These are phyloP conservation scores for Mycteria americana DNA, from an alignment of 2,797 vertebrate species.

Conservation along the genomic window DNA sequence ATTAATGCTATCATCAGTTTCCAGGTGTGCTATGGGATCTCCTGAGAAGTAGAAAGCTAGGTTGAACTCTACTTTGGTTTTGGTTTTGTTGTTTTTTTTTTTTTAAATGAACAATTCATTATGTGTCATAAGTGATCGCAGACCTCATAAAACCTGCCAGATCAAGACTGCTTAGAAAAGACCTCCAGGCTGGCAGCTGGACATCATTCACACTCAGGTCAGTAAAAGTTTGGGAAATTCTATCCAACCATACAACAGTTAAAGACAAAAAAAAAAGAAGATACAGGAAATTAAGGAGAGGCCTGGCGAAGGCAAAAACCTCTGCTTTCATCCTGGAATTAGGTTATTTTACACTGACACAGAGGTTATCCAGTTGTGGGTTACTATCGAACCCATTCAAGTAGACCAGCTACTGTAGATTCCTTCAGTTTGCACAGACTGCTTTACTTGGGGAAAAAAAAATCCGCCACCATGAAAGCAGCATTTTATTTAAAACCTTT, in stretches of 20 bases:
- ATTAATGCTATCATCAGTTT: not conserved
- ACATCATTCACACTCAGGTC: not conserved
- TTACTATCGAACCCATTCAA: not conserved
- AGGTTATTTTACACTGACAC: not conserved
- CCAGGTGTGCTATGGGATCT: not conserved
- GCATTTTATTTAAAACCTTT: not conserved
- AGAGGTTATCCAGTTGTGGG: not conserved
- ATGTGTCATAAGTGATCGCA: rapidly evolving
- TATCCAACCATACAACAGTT: not conserved
- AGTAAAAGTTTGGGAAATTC: not conserved
- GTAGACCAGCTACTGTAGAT: not conserved
- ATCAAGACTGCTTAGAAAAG: not conserved
- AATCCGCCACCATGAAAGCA: rapidly evolving
- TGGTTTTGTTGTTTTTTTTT: not conserved
- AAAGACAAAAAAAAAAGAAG: not conserved
- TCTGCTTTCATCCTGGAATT: not conserved
- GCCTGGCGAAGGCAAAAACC: not conserved
- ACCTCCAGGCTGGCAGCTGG: not conserved
- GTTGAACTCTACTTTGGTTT: not conserved
- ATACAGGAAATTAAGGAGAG: not conserved
- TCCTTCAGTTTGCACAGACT: not conserved
- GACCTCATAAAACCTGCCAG: not conserved
- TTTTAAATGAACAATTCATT: not conserved
- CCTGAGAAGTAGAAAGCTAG: not conserved
- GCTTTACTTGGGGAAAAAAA: not conserved